Evolutionary conservation across 2,113 vertebrate genomes (phyloP), one percentile per base, ranked within the genome.

Genomic region (Ameiurus melas): DNA sequence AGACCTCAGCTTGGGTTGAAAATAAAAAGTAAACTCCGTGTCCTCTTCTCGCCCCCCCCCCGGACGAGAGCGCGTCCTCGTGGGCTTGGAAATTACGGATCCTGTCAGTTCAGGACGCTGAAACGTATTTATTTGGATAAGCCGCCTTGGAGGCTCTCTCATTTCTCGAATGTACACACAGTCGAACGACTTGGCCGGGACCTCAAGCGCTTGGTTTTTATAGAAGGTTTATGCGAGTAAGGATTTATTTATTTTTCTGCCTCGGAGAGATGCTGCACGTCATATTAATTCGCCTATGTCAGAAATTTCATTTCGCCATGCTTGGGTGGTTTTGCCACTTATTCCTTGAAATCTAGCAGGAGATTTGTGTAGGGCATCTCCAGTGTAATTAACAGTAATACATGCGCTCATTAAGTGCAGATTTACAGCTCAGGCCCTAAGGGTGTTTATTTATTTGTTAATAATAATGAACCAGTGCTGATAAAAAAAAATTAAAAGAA

Each of bases 211-310:
- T 84, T 36, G 9, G 55, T 62, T 88, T 84, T 84, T 47, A 1
- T 19, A 75, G 19, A 7, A 13, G 53, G 43, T 84, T 78, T 88
- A 55, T 55, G 43, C 6, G 43, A 39, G 53, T 64, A n/a, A 64
- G 87, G 83, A 55, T 88, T 66, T 88, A 79, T 79, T 88, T 88
- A 85, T 84, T 88, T 88, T 68, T 77, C 60, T 79, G 82, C 83
- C 71, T 88, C 22, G 25, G 55, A 51, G 60, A 85, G 71, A 68
- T 66, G 68, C 22, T 66, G 71, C 39, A 62, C 16, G 17, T 88
- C 83, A 78, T 53, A 78, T 88, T 88, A 88, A 84, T 88, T 84
- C 33, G 25, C 85, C 66, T 55, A 47, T 64, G 81, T 88, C 86
- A 88, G 55, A 84, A 77, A 77, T 36, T 8, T 83, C 33, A 30